phyloP scores from a whole-genome alignment of 2,888 invertebrate species.

The Megamerina dolium region DNA sequence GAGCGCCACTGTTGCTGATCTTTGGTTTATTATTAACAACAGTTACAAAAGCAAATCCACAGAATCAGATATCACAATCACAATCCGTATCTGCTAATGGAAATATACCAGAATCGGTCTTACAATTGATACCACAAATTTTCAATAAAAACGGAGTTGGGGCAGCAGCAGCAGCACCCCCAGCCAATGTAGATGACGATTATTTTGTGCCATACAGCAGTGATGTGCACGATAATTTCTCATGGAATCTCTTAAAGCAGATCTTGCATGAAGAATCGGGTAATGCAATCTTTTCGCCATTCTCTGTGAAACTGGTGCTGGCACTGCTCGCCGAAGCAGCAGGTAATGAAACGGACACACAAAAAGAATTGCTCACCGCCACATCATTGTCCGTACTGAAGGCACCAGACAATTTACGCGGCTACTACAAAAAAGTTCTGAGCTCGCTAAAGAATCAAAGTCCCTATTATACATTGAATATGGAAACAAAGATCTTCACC shows the following conservation, averaged over 20 bases:
- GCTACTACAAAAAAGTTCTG: slow-evolving; percentile 41
- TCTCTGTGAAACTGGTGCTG: slow-evolving; percentile 68
- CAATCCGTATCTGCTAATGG: no score
- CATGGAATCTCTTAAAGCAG: slow-evolving; percentile 61
- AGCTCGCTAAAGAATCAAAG: slow-evolving; percentile 39
- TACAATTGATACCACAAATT: no score
- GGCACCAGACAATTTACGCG: slow-evolving; percentile 32
- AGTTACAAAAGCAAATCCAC: no score
- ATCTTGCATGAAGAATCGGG: slow-evolving; percentile 36
- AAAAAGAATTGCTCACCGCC: slow-evolving; percentile 34
- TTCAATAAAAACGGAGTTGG: no score
- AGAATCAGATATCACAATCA: no score
- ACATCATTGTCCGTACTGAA: slow-evolving; percentile 41
- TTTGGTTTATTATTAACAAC: no score
- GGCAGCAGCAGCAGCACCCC: no score
- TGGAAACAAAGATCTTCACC: slow-evolving; percentile 39
- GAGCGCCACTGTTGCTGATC: no score
- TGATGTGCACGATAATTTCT: slow-evolving; percentile 55
- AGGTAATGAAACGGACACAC: slow-evolving; percentile 37
- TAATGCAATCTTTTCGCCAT: slow-evolving; percentile 69
- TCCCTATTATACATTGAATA: slow-evolving; percentile 33
- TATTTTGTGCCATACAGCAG: slow-evolving; percentile 8
- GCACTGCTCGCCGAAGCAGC: slow-evolving; percentile 65
- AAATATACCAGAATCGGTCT: no score
- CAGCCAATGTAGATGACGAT: background rate